Percentiles rank a stretch among this genome's conserved stretches.
Evolutionary conservation across 1,140 invertebrate genomes (phyloP).

Genomic region (Monochamus saltuarius): DNA sequence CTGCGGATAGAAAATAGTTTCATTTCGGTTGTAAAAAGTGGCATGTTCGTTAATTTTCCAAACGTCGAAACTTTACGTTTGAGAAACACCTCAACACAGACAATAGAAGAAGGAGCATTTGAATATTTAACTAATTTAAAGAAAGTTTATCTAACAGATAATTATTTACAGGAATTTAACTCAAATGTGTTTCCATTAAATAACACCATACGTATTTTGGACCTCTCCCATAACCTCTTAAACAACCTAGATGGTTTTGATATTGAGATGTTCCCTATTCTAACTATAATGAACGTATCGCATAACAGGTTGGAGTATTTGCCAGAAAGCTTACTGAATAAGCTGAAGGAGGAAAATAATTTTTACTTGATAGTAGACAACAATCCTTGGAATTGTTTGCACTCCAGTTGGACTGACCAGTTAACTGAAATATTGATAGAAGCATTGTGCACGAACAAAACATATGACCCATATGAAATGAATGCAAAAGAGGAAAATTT

Average conservation of each 20-base stretch:
- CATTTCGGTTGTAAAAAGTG: neutral
- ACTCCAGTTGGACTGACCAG: slow-evolving; percentile 21
- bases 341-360: slow-evolving; percentile 16
- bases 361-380: slow-evolving; percentile 26
- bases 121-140: neutral
- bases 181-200: neutral
- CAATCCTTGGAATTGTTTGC: slow-evolving; percentile 31
- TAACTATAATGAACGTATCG: slow-evolving; percentile 23
- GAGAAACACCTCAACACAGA: neutral
- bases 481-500: slow-evolving; percentile 1
- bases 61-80: slow-evolving; percentile 1
- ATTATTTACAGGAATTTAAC: slow-evolving; percentile 23
- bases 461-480: neutral
- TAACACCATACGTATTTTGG: slow-evolving; percentile 18
- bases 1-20: neutral
- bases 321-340: slow-evolving; percentile 21
- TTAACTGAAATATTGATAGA: slow-evolving; percentile 14
- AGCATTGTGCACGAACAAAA: slow-evolving; percentile 19
- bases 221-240: slow-evolving; percentile 26
- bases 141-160: slow-evolving; percentile 24
- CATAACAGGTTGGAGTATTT: slow-evolving; percentile 24
- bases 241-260: slow-evolving; percentile 23
- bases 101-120: slow-evolving; percentile 23
- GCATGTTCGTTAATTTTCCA: slow-evolving; percentile 1
- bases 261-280: slow-evolving; percentile 13